Conservation (phyloP, 2,888 invertebrate genomes). For the Lycophotia porphyrea region DNA sequence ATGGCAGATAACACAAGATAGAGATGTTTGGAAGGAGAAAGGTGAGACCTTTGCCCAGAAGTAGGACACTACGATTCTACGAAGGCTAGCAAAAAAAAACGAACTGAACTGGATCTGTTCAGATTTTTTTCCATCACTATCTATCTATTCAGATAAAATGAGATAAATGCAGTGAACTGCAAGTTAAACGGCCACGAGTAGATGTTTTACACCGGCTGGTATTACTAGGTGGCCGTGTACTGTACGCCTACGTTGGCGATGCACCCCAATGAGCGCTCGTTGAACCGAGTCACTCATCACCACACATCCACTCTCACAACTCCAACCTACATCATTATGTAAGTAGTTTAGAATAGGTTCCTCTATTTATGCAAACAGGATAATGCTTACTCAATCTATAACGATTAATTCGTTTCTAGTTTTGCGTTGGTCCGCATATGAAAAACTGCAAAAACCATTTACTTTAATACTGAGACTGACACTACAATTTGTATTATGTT, state of each 20-base stretch:
- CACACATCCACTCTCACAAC: slow-evolving; percentile 57
- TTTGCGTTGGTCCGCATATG: background rate
- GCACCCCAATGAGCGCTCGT: slow-evolving; percentile 82
- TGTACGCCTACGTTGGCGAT: slow-evolving; percentile 77
- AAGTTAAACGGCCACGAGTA: slow-evolving; percentile 64
- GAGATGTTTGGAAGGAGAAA: background rate
- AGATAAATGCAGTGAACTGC: slow-evolving; percentile 70
- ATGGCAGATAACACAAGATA: background rate
- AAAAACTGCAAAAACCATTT: background rate
- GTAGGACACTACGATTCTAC: background rate
- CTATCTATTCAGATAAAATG: slow-evolving; percentile 14
- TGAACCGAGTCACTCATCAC: slow-evolving; percentile 82
- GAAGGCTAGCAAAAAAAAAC: background rate
- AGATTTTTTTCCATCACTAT: background rate
- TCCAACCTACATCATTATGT: slow-evolving; percentile 60
- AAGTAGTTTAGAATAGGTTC: slow-evolving; percentile 72
- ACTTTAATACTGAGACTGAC: background rate
- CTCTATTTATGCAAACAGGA: slow-evolving; percentile 11
- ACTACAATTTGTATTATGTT: background rate
- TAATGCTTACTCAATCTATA: slow-evolving; percentile 1
- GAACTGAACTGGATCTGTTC: too few relatives aligned
- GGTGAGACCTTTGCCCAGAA: background rate
- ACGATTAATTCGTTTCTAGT: background rate
- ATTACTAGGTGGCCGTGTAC: slow-evolving; percentile 74
- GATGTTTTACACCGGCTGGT: slow-evolving; percentile 72